These are phyloP conservation scores for Apotomis capreana DNA, from an alignment of 2,888 invertebrate genomes.

Conservation along the genomic window DNA sequence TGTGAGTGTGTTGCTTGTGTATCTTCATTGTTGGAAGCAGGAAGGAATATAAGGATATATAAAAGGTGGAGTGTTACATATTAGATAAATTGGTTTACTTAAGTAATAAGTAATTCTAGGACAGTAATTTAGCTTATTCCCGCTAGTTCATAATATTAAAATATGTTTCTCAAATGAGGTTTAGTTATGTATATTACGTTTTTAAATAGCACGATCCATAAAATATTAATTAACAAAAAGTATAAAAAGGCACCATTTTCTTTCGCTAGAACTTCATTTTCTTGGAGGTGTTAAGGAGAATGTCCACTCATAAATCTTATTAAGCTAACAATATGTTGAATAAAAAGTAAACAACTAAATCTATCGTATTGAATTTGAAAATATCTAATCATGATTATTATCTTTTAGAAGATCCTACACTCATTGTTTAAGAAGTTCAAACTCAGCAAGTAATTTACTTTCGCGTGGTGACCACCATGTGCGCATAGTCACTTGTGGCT, in stretches of 20 bases:
- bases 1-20: not conserved
- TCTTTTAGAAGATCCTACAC: too few relatives aligned
- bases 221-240: constrained; percentile 43
- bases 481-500: too few relatives aligned
- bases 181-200: constrained; percentile 2
- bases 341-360: not conserved
- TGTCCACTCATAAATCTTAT: constrained; percentile 41
- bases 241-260: constrained; percentile 59
- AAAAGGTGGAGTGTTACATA: not conserved
- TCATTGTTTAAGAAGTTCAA: too few relatives aligned
- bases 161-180: not conserved
- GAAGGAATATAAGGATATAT: not conserved
- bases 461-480: too few relatives aligned
- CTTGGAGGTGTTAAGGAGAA: constrained; percentile 48
- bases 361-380: too few relatives aligned
- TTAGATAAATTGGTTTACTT: not conserved
- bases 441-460: too few relatives aligned
- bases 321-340: not conserved
- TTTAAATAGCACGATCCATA: constrained; percentile 28
- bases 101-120: not conserved
- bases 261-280: constrained; percentile 58
- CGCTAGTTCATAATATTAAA: not conserved
- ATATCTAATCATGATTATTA: too few relatives aligned
- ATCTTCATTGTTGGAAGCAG: not conserved
- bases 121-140: not conserved